phyloP scores from a whole-genome alignment of 2,888 invertebrate species.

The Alitta virens region DNA sequence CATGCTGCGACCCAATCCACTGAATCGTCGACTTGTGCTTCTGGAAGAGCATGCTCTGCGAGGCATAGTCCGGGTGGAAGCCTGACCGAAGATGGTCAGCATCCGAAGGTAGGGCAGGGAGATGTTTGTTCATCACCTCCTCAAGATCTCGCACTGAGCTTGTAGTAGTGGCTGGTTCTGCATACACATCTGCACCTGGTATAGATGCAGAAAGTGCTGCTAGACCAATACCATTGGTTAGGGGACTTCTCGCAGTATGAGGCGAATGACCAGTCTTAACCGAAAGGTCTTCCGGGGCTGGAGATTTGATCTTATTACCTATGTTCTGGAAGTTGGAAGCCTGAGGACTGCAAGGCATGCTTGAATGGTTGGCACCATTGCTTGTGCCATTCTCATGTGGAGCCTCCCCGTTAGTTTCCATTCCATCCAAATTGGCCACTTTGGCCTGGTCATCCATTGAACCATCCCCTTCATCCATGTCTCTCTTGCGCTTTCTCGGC shows the following conservation, averaged over 20 bases:
- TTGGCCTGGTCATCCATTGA: conserved; percentile 3
- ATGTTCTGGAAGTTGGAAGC: neutral
- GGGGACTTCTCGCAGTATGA: conserved; percentile 4
- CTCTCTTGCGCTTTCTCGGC: conserved; percentile 47
- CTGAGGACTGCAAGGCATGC: conserved; percentile 20
- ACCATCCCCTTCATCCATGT: conserved; percentile 25
- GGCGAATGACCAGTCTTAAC: conserved; percentile 17
- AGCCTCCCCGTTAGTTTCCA: neutral
- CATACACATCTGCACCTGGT: neutral
- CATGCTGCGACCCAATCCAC: conserved; percentile 74
- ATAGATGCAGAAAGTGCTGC: neutral
- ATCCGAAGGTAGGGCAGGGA: conserved; percentile 55
- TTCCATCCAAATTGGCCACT: conserved; percentile 10
- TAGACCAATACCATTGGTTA: neutral
- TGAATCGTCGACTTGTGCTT: conserved; percentile 66
- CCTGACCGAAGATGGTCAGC: conserved; percentile 41
- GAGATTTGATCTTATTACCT: conserved; percentile 16
- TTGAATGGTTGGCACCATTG: neutral
- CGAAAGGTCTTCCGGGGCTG: conserved; percentile 35
- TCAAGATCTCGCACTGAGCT: conserved; percentile 85
- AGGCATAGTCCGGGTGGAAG: conserved; percentile 64
- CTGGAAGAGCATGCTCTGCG: conserved; percentile 61
- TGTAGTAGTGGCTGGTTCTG: conserved; percentile 1
- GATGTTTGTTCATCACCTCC: conserved; percentile 94
- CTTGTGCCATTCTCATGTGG: neutral